These are phyloP conservation scores for Coenobita brevimanus DNA, from an alignment of 1,140 invertebrate genomes.

Conservation along the genomic window DNA sequence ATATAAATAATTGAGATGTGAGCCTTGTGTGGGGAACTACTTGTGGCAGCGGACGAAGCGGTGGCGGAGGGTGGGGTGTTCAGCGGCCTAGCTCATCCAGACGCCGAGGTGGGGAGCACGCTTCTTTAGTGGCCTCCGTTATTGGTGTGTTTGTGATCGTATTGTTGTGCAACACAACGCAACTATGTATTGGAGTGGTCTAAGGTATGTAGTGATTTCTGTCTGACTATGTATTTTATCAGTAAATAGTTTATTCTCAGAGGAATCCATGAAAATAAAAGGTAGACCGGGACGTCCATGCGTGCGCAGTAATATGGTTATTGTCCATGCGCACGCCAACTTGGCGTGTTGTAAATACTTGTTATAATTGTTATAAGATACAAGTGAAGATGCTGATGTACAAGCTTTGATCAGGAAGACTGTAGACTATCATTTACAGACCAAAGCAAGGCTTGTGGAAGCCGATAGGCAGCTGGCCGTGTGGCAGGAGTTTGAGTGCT, in stretches of 20 bases:
- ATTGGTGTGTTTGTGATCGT: neutral
- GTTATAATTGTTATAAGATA: too few relatives aligned
- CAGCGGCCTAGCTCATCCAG: neutral
- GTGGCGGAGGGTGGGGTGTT: neutral
- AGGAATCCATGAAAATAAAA: neutral
- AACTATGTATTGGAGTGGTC: slow-evolving; percentile 50
- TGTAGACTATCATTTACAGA: too few relatives aligned
- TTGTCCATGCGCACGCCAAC: neutral
- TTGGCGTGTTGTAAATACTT: neutral
- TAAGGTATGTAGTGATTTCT: slow-evolving; percentile 23
- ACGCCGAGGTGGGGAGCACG: too few relatives aligned
- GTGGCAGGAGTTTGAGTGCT: neutral
- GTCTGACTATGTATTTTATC: neutral
- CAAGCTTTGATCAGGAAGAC: too few relatives aligned
- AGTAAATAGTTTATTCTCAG: slow-evolving; percentile 12
- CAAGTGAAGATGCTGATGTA: too few relatives aligned
- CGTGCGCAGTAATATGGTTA: neutral
- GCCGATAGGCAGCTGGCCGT: too few relatives aligned
- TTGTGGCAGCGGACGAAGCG: too few relatives aligned
- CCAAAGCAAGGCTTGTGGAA: too few relatives aligned
- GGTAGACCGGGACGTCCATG: neutral
- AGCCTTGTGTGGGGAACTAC: too few relatives aligned
- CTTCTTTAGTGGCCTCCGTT: too few relatives aligned
- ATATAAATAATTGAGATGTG: too few relatives aligned
- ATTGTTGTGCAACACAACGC: neutral